phyloP scores from a whole-genome alignment of 2,797 vertebrate species.

The Hydrolagus colliei region DNA sequence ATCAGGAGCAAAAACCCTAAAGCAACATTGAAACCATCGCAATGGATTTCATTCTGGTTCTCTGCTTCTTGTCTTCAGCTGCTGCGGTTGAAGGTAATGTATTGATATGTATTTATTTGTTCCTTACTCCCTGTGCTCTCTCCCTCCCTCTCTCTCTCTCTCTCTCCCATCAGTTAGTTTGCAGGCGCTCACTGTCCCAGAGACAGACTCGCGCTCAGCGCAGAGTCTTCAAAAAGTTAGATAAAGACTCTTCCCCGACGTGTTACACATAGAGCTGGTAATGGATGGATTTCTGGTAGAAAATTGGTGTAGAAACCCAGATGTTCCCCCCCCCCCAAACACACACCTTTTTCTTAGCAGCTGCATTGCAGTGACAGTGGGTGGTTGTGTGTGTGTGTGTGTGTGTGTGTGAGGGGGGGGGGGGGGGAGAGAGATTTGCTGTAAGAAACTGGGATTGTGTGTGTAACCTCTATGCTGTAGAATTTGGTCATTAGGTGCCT shows the following conservation, averaged over 20 bases:
- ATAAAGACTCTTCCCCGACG: not conserved
- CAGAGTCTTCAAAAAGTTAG: not conserved
- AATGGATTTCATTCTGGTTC: constrained; percentile 5
- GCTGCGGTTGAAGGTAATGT: constrained; percentile 26
- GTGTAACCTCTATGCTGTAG: not conserved
- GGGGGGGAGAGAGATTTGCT: no score
- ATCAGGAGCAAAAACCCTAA: not conserved
- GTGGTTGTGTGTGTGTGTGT: no score
- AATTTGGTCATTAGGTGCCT: not conserved
- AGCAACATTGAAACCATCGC: constrained; percentile 1
- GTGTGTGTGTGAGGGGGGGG: no score
- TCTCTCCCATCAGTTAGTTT: not conserved
- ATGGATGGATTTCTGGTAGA: not conserved
- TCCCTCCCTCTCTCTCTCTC: no score
- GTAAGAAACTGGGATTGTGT: not conserved
- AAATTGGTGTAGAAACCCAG: not conserved
- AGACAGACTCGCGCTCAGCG: no score
- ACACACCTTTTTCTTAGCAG: not conserved
- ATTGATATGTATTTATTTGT: not conserved
- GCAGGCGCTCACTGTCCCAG: not conserved
- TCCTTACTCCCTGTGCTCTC: not conserved
- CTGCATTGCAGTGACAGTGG: not conserved
- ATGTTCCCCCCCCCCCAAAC: not conserved
- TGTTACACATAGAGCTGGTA: not conserved
- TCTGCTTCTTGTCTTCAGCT: constrained; percentile 17